phyloP scores from a whole-genome alignment of 2,797 vertebrate species.

The Avahi laniger region DNA sequence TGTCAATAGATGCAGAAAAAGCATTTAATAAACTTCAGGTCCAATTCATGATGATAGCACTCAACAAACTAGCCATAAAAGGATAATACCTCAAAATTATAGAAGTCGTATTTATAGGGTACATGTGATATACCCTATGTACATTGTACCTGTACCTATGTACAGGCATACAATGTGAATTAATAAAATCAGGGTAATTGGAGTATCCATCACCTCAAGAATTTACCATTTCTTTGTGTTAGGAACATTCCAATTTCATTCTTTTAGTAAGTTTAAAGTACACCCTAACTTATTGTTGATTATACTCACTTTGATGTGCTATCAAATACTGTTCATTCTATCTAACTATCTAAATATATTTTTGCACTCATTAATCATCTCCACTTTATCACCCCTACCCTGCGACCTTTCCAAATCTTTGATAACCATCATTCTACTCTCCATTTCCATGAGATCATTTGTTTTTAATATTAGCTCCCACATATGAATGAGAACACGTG shows the following conservation, averaged over 20 bases:
- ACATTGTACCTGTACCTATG: background rate
- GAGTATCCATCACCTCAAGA: background rate
- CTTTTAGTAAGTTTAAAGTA: background rate
- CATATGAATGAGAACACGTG: too few species aligned
- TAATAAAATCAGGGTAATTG: background rate
- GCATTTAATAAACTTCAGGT: too few species aligned
- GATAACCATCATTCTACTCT: too few species aligned
- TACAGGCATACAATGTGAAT: background rate
- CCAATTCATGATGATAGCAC: too few species aligned
- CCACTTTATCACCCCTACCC: too few species aligned
- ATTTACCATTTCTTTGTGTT: background rate
- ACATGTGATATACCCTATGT: background rate
- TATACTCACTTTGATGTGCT: background rate
- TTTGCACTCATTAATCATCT: background rate
- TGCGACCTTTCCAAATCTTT: too few species aligned
- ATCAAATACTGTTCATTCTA: background rate
- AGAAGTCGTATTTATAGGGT: background rate
- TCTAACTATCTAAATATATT: background rate
- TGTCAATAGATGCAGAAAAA: too few species aligned
- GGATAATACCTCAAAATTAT: too few species aligned
- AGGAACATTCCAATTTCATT: background rate
- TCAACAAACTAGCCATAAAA: too few species aligned
- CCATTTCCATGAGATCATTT: too few species aligned
- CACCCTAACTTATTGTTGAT: background rate
- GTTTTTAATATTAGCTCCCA: too few species aligned